These are phyloP conservation scores for Rhagophthalmus giganteus DNA, from an alignment of 2,888 invertebrate genomes.

Conservation along the genomic window DNA sequence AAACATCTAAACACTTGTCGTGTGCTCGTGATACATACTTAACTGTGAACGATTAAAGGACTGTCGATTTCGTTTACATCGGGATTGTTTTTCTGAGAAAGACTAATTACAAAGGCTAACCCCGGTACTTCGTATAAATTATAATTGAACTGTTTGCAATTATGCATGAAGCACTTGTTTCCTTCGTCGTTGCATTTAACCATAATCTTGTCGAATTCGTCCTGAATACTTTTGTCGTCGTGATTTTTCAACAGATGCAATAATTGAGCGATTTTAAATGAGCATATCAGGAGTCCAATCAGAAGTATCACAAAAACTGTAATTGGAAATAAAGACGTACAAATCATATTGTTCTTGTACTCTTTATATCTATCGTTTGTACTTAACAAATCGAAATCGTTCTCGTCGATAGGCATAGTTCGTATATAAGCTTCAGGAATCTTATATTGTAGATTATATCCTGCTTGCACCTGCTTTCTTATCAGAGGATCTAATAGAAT, in stretches of 20 bases:
- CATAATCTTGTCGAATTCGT: background rate
- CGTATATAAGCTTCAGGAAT: slow-evolving; percentile 51
- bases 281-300: slow-evolving; percentile 2
- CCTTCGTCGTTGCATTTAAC: background rate
- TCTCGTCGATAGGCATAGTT: slow-evolving; percentile 48
- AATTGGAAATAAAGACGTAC: slow-evolving; percentile 7
- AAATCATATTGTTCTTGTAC: slow-evolving; percentile 3
- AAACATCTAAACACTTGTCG: too few relatives aligned
- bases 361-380: background rate
- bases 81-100: background rate
- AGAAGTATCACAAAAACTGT: slow-evolving; percentile 3
- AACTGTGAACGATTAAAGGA: background rate
- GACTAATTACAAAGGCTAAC: background rate
- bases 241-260: background rate
- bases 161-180: background rate
- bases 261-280: slow-evolving; percentile 6
- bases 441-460: slow-evolving; percentile 48
- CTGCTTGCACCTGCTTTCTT: slow-evolving; percentile 46
- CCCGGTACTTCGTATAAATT: background rate
- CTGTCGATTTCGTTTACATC: background rate
- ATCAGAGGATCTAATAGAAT: slow-evolving; percentile 49
- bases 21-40: background rate
- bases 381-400: slow-evolving; percentile 1
- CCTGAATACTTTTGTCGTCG: background rate
- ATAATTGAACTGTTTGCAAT: background rate